Conservation (phyloP, 2,888 invertebrate genomes). For the Tupiocoris notatus region DNA sequence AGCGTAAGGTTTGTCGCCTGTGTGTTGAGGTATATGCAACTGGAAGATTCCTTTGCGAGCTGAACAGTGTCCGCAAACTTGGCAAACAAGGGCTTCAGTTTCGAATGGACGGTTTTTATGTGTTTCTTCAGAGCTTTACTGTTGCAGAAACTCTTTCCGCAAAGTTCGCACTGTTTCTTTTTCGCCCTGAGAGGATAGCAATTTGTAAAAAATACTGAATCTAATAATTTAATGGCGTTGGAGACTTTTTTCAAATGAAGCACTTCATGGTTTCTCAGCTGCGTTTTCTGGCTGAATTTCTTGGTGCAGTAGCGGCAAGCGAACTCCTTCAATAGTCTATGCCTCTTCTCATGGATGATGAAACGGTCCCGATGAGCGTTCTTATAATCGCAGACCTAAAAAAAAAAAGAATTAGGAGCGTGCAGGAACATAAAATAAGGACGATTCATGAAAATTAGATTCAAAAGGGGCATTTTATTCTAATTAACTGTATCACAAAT, state of each 20-base stretch:
- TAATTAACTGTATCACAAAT: too few species aligned
- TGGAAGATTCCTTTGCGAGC: slow-evolving; percentile 65
- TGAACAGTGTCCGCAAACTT: slow-evolving; percentile 68
- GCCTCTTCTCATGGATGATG: slow-evolving; percentile 46
- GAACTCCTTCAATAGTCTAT: slow-evolving; percentile 46
- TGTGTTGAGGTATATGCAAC: slow-evolving; percentile 68
- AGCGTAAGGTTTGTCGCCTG: slow-evolving; percentile 73
- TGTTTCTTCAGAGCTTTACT: slow-evolving; percentile 60
- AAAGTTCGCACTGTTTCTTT: slow-evolving; percentile 59
- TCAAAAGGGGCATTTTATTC: not conserved
- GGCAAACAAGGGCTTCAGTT: slow-evolving; percentile 65
- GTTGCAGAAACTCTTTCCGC: slow-evolving; percentile 61
- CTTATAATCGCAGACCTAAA: slow-evolving; percentile 60
- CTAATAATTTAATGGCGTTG: too few species aligned
- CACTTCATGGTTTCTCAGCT: slow-evolving; percentile 63
- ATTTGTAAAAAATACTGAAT: too few species aligned
- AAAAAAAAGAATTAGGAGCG: slow-evolving; percentile 53
- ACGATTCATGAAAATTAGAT: not conserved
- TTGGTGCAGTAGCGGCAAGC: slow-evolving; percentile 54
- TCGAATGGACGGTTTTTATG: slow-evolving; percentile 65
- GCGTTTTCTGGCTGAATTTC: slow-evolving; percentile 63
- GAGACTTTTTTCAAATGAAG: slow-evolving; percentile 54
- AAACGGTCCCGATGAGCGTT: slow-evolving; percentile 54
- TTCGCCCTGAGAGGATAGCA: slow-evolving; percentile 54
- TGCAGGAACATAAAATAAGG: too few species aligned